phyloP scores from a whole-genome alignment of 1,140 invertebrate genomes.

The Acromyrmex heyeri region DNA sequence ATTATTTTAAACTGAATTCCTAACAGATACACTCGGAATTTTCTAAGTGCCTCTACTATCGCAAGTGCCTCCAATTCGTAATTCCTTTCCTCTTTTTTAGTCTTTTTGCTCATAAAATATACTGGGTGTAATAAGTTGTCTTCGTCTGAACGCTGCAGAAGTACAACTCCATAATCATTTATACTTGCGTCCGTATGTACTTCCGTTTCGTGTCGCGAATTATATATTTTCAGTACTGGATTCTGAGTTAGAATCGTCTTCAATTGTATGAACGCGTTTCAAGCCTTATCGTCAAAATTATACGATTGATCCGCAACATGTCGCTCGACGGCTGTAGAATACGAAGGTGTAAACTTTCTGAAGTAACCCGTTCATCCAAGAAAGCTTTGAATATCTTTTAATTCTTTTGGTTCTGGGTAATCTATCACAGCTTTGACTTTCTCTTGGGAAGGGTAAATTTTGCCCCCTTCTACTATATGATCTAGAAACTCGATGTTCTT shows the following conservation, averaged over 20 bases:
- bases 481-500: too few relatives aligned
- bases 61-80: too few relatives aligned
- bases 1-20: neutral
- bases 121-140: neutral
- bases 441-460: too few relatives aligned
- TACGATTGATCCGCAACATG: neutral
- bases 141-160: neutral
- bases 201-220: neutral
- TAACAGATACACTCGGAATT: neutral
- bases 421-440: neutral
- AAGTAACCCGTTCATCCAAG: slow-evolving; percentile 21
- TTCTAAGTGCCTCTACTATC: too few relatives aligned
- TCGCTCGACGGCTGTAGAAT: too few relatives aligned
- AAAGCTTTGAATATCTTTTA: slow-evolving; percentile 25
- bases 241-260: neutral
- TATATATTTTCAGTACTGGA: neutral
- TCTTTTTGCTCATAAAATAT: too few relatives aligned
- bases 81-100: too few relatives aligned
- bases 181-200: neutral
- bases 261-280: neutral
- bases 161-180: neutral
- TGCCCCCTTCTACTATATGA: neutral
- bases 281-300: slow-evolving; percentile 27
- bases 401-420: neutral
- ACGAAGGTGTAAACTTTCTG: too few relatives aligned